Conservation (phyloP, 2,797 vertebrate genomes). For the Melopsittacus undulatus region DNA sequence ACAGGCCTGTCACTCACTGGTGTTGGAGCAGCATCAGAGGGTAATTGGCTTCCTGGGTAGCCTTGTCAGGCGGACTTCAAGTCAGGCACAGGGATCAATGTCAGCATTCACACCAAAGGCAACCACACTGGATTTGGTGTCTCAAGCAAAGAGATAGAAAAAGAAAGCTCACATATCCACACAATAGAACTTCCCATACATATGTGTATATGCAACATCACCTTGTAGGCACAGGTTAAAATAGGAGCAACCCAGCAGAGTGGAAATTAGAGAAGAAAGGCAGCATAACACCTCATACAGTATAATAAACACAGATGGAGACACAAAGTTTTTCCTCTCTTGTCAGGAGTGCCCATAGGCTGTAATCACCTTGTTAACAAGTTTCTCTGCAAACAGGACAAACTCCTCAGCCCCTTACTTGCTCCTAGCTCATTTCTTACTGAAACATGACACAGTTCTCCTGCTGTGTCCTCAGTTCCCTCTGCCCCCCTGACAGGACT, state of each 20-base stretch:
- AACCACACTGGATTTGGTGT: accelerated
- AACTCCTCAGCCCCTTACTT: not conserved
- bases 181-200: not conserved
- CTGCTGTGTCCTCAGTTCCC: not conserved
- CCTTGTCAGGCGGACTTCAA: not conserved
- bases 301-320: not conserved
- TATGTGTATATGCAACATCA: not conserved
- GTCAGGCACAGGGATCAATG: not conserved
- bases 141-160: not conserved
- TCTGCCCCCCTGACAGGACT: not conserved
- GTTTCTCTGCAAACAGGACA: not conserved
- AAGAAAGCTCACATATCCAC: not conserved
- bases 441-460: not conserved
- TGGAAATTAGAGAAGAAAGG: not conserved
- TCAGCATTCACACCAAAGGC: not conserved
- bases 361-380: not conserved
- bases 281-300: accelerated
- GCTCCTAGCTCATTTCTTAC: not conserved
- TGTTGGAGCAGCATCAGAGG: not conserved
- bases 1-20: not conserved
- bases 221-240: not conserved
- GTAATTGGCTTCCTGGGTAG: not conserved
- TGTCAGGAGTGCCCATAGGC: not conserved
- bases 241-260: not conserved
- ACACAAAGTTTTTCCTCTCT: not conserved